A percentile compares a stretch with the other conserved stretches of the same genome.
phyloP scores from a whole-genome alignment of 2,113 vertebrate genomes.

The Dicaeum eximium region DNA sequence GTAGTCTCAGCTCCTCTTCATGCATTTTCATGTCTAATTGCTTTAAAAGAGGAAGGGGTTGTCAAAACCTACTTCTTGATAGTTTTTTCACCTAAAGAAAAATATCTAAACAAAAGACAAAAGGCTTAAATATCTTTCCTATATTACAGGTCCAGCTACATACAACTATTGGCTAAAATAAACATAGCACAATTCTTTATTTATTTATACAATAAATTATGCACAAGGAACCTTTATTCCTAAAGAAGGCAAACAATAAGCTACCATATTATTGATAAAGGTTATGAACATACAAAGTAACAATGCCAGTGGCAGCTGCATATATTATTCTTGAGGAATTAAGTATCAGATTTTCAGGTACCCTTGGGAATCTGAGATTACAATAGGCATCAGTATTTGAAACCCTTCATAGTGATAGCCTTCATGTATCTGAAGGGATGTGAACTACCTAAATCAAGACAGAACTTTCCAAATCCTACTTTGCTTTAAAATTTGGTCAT shows the following conservation, averaged over 20 bases:
- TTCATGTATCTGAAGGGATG: not conserved
- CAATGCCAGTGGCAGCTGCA: not conserved
- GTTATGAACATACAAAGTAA: not conserved
- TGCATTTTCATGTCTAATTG: not conserved
- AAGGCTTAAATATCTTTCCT: not conserved
- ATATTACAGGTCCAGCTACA: not conserved
- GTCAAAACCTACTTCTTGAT: not conserved
- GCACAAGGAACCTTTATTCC: not conserved
- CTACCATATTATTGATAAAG: not conserved
- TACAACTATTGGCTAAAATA: not conserved
- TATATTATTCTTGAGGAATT: not conserved
- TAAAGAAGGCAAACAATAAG: not conserved
- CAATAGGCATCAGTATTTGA: not conserved
- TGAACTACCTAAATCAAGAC: not conserved
- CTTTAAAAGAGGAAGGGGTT: not conserved
- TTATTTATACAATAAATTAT: not conserved
- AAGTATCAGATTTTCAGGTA: not conserved
- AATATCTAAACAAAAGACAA: fast-evolving
- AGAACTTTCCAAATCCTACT: not conserved
- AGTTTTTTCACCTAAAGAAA: not conserved
- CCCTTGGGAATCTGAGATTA: not conserved
- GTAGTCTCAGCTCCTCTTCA: not conserved
- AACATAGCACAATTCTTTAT: not conserved
- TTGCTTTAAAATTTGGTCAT: not conserved
- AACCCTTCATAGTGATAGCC: not conserved